phyloP scores from a whole-genome alignment of 2,113 vertebrate species.

The Scomber scombrus region DNA sequence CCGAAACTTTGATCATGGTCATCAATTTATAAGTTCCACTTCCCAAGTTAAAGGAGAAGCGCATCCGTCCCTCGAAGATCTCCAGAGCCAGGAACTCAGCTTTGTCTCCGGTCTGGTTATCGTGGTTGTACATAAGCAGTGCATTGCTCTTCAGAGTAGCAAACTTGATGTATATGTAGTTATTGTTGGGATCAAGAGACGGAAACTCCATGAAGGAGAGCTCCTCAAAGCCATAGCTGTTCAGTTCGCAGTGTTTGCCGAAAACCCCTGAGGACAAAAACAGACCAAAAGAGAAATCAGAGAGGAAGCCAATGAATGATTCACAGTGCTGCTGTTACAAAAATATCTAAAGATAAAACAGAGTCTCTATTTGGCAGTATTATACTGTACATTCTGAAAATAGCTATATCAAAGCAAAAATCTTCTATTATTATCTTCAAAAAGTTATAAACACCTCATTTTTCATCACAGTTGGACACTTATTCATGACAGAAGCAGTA shows the following conservation, averaged over 20 bases:
- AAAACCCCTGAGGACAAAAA: slow-evolving; percentile 90
- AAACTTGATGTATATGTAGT: slow-evolving; percentile 98
- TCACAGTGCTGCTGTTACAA: slow-evolving; percentile 36
- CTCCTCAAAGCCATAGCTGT: slow-evolving; percentile 98
- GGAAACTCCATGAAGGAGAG: slow-evolving; percentile 98
- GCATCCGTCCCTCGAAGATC: slow-evolving; percentile 89
- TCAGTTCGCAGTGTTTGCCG: slow-evolving; percentile 97
- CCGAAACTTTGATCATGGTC: slow-evolving; percentile 93
- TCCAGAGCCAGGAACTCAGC: slow-evolving; percentile 97
- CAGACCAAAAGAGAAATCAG: slow-evolving; percentile 36
- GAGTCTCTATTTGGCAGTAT: slow-evolving; percentile 15
- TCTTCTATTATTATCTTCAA: not conserved
- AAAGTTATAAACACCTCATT: not conserved
- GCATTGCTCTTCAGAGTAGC: slow-evolving; percentile 93
- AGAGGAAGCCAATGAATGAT: slow-evolving; percentile 49
- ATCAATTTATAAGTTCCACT: slow-evolving; percentile 92
- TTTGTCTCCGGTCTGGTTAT: slow-evolving; percentile 95
- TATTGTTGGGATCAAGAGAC: slow-evolving; percentile 97
- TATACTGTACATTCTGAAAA: not conserved
- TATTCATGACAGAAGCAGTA: slow-evolving; percentile 11
- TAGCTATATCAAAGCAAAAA: slow-evolving; percentile 14
- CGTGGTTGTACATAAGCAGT: slow-evolving; percentile 94
- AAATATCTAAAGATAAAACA: slow-evolving; percentile 54
- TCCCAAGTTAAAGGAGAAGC: slow-evolving; percentile 96
- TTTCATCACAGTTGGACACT: not conserved